A percentile compares a stretch with the other conserved stretches of the same genome.
Evolutionary conservation across 2,113 vertebrate species (phyloP).

Genomic region (Cheirogaleus medius): DNA sequence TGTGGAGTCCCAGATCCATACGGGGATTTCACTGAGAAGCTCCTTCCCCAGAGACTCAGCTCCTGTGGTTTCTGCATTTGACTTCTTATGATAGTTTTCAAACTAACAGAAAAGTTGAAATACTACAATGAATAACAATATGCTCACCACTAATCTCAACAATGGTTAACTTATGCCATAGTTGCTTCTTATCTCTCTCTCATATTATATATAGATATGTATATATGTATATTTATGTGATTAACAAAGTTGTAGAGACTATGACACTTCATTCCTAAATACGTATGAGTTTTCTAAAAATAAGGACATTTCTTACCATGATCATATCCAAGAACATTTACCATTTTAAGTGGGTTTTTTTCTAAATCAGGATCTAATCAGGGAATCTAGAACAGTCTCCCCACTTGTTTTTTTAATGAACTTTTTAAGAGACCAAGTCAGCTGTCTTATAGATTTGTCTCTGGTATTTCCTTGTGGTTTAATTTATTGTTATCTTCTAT

Average conservation of each 20-base stretch:
- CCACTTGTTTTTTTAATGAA: neutral
- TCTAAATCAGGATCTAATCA: neutral
- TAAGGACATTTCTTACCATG: neutral
- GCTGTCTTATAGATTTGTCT: neutral
- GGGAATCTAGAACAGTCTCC: neutral
- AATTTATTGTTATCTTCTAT: neutral
- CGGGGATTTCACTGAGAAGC: neutral
- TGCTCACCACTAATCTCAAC: neutral
- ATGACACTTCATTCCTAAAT: neutral
- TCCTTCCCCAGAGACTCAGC: neutral
- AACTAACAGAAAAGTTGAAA: neutral
- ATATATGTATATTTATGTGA: neutral
- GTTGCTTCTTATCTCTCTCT: neutral
- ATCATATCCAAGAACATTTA: neutral
- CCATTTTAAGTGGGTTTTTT: neutral
- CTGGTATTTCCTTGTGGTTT: neutral
- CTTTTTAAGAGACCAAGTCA: neutral
- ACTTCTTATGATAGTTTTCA: neutral
- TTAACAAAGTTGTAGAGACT: neutral
- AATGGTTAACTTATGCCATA: neutral
- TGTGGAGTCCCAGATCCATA: neutral
- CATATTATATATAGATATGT: neutral
- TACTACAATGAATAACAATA: neutral
- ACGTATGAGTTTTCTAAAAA: neutral
- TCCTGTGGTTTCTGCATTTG: neutral